phyloP scores from a whole-genome alignment of 2,888 invertebrate genomes.

The Eupithecia tripunctaria region DNA sequence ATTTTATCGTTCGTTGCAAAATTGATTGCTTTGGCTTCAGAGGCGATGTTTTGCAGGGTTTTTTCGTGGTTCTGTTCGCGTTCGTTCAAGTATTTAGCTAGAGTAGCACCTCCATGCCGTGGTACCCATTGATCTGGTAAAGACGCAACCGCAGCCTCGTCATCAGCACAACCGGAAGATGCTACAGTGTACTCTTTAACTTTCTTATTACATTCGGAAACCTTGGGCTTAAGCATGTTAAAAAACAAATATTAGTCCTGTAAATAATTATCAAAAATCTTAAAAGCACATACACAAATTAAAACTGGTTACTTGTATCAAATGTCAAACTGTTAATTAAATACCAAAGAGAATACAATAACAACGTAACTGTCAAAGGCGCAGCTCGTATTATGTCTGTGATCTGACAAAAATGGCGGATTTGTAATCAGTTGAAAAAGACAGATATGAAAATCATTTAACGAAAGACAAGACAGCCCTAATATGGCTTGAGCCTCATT shows the following conservation, averaged over 20 bases:
- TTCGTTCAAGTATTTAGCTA: constrained; percentile 65
- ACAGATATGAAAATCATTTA: too few species aligned
- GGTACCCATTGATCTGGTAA: constrained; percentile 69
- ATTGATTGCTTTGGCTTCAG: constrained; percentile 56
- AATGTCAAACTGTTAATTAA: too few species aligned
- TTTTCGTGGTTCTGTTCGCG: constrained; percentile 58
- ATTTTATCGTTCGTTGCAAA: constrained; percentile 60
- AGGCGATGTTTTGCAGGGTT: constrained; percentile 50
- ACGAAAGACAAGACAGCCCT: too few species aligned
- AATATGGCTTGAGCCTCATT: too few species aligned
- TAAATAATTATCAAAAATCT: background rate
- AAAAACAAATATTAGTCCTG: background rate
- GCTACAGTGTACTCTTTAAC: constrained; percentile 45
- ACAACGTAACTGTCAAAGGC: background rate
- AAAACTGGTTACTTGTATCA: background rate
- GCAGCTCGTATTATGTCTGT: too few species aligned
- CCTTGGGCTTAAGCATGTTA: background rate
- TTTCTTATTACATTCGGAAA: constrained; percentile 29
- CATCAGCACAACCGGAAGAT: constrained; percentile 59
- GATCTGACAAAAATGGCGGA: too few species aligned
- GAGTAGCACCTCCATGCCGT: constrained; percentile 59
- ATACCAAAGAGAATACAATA: too few species aligned
- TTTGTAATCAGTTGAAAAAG: too few species aligned
- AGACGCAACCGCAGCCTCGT: constrained; percentile 64
- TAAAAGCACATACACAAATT: background rate